A percentile compares a stretch with the other conserved stretches of the same genome.
Evolutionary conservation across 2,113 vertebrate genomes (phyloP).

Genomic region (Ifrita kowaldi): DNA sequence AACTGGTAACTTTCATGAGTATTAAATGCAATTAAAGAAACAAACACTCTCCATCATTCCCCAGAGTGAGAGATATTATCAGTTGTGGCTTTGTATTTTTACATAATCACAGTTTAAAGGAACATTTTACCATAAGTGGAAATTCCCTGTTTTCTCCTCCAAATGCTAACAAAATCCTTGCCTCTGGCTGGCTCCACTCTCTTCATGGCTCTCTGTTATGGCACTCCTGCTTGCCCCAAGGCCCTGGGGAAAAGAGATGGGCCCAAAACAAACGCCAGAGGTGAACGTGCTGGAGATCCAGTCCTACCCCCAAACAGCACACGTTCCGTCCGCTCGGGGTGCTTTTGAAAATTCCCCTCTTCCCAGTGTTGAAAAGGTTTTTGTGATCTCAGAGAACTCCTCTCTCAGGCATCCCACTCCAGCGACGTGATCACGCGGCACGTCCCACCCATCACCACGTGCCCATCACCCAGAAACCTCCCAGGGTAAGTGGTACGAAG

Average conservation of each 20-base stretch:
- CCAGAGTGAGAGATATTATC: slow-evolving; percentile 62
- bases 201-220: slow-evolving; percentile 18
- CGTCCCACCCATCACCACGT: background rate
- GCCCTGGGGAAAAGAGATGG: background rate
- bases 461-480: background rate
- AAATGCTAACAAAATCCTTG: slow-evolving; percentile 54
- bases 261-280: slow-evolving; percentile 46
- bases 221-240: slow-evolving; percentile 36
- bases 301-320: slow-evolving; percentile 33
- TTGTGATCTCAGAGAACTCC: slow-evolving; percentile 25
- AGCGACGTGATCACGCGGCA: background rate
- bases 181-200: slow-evolving; percentile 31
- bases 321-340: background rate
- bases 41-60: slow-evolving; percentile 54
- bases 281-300: slow-evolving; percentile 53
- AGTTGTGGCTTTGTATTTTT: slow-evolving; percentile 63
- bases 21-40: slow-evolving; percentile 62
- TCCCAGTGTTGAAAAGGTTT: background rate
- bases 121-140: slow-evolving; percentile 66
- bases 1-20: slow-evolving; percentile 41
- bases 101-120: slow-evolving; percentile 71
- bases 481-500: background rate
- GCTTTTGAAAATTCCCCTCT: slow-evolving; percentile 58
- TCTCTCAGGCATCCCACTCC: background rate
- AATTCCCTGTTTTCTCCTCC: slow-evolving; percentile 69